Conservation (phyloP, 2,888 invertebrate genomes). For the Heteropelma amictum region DNA sequence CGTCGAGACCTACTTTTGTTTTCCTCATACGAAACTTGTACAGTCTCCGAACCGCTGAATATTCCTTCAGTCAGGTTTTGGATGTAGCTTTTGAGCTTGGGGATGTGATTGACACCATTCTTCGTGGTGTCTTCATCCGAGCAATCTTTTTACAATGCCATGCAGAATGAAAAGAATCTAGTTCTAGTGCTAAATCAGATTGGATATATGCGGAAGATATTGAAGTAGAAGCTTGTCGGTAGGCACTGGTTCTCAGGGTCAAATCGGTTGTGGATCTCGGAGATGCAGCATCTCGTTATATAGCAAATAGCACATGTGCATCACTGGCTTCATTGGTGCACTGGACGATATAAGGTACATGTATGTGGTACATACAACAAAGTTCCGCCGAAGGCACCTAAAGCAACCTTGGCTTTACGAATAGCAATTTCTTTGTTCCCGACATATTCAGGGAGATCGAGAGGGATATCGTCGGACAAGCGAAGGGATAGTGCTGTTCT, state of each 20-base stretch:
- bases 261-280: not conserved
- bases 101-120: no score
- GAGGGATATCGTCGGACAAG: slow-evolving; percentile 43
- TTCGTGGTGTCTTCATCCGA: no score
- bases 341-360: not conserved
- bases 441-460: slow-evolving; percentile 33
- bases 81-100: no score
- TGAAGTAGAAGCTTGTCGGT: not conserved
- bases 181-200: no score
- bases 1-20: slow-evolving; percentile 32
- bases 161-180: no score
- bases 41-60: no score
- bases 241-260: not conserved
- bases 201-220: not conserved
- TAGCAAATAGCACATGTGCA: not conserved
- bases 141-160: no score
- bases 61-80: no score
- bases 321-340: not conserved
- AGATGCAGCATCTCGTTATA: not conserved
- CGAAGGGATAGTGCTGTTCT: slow-evolving; percentile 36
- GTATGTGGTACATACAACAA: slow-evolving; percentile 36
- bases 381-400: slow-evolving; percentile 34
- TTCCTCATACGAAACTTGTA: no score
- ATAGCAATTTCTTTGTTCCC: slow-evolving; percentile 65
- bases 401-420: slow-evolving; percentile 33